Percentiles rank a stretch among this genome's conserved stretches.
These are phyloP conservation scores for Aporophyla lueneburgensis DNA, from an alignment of 2,888 invertebrate species.

Conservation along the genomic window DNA sequence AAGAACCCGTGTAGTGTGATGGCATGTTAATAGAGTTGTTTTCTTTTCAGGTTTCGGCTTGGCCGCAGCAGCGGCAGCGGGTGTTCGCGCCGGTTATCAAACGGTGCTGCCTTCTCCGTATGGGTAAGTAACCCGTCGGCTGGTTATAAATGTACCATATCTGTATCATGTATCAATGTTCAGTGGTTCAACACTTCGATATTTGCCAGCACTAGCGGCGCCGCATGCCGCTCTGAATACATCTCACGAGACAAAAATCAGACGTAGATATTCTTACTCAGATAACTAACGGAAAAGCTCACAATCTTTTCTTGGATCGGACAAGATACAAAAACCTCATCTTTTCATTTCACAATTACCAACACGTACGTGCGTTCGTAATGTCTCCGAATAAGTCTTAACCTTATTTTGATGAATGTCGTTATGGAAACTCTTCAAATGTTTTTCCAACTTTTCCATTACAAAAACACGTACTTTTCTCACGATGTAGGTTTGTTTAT, in stretches of 20 bases:
- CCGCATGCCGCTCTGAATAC: constrained; percentile 85
- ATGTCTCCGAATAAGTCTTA: constrained; percentile 29
- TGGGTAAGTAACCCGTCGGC: constrained; percentile 92
- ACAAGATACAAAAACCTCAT: neutral
- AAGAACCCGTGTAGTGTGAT: constrained; percentile 23
- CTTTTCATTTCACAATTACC: constrained; percentile 12
- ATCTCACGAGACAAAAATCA: constrained; percentile 91
- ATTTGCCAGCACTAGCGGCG: constrained; percentile 89
- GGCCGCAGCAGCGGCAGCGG: constrained; percentile 91
- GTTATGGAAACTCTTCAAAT: constrained; percentile 5
- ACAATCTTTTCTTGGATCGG: constrained; percentile 23
- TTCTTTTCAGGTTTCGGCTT: constrained; percentile 87
- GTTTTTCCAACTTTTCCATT: constrained; percentile 35
- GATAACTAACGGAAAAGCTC: constrained; percentile 61
- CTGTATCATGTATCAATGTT: constrained; percentile 88
- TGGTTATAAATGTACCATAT: constrained; percentile 72
- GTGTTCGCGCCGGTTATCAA: constrained; percentile 95
- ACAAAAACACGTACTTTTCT: constrained; percentile 48
- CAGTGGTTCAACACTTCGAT: constrained; percentile 89
- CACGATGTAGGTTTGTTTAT: constrained; percentile 19
- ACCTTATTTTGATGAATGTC: constrained; percentile 13
- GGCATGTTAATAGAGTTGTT: constrained; percentile 65
- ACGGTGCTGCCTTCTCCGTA: constrained; percentile 95
- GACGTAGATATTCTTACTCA: constrained; percentile 65
- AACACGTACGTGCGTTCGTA: constrained; percentile 47